Evolutionary conservation across 2,797 vertebrate species (phyloP).

Genomic region (Buphagus erythrorhynchus): DNA sequence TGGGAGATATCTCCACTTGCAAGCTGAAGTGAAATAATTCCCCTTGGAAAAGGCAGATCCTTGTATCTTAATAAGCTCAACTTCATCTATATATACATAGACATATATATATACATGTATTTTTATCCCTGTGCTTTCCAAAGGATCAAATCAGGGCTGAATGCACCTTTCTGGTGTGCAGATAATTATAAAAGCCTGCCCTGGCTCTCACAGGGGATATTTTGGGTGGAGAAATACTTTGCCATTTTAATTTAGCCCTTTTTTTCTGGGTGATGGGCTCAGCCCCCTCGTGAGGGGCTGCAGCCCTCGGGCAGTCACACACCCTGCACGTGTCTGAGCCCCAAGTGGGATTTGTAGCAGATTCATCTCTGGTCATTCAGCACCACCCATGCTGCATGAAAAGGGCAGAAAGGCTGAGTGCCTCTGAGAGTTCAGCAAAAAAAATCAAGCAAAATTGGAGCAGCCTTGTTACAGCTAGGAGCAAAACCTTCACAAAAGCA

Average conservation of each 20-base stretch:
- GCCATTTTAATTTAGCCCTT: neutral
- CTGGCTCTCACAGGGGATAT: neutral
- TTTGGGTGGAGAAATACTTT: neutral
- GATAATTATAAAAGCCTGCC: neutral
- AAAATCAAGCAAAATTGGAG: neutral
- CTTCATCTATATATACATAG: neutral
- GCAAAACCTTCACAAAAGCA: neutral
- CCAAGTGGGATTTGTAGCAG: neutral
- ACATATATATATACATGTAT: neutral
- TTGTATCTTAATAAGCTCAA: constrained; percentile 4
- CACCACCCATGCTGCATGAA: neutral
- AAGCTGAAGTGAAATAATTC: constrained; percentile 4
- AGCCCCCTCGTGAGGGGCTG: neutral
- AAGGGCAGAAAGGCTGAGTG: neutral
- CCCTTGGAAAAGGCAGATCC: neutral
- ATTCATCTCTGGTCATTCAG: neutral
- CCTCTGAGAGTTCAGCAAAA: neutral
- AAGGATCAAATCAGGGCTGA: neutral
- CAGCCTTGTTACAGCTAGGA: neutral
- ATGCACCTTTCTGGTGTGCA: neutral
- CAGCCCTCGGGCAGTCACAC: neutral
- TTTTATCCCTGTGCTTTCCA: constrained; percentile 16
- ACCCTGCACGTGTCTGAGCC: neutral
- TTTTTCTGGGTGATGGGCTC: neutral
- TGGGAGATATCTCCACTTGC: constrained; percentile 42